These are phyloP conservation scores for Xiphophorus birchmanni DNA, from an alignment of 2,797 vertebrate genomes.

Conservation along the genomic window DNA sequence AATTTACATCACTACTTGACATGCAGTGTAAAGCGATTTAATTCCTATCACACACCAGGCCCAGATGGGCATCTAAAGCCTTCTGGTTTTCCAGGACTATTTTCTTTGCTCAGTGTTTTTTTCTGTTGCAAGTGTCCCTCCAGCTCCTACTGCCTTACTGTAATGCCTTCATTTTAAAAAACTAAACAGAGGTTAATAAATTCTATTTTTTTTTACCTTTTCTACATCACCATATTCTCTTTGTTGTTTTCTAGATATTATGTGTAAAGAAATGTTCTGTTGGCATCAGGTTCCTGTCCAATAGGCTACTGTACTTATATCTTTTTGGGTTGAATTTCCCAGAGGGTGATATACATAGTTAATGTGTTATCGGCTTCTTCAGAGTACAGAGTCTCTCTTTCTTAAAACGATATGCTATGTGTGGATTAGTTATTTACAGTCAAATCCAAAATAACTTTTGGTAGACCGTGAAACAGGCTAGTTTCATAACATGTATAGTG, in stretches of 20 bases:
- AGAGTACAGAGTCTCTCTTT: conserved; percentile 8
- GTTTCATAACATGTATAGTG: not conserved
- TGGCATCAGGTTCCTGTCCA: conserved; percentile 17
- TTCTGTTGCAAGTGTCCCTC: not conserved
- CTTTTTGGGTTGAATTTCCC: not conserved
- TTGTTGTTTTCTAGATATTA: not conserved
- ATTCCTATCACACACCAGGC: conserved; percentile 32
- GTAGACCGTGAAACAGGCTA: not conserved
- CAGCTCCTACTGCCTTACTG: not conserved
- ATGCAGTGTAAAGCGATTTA: conserved; percentile 25
- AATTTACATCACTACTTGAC: conserved; percentile 7
- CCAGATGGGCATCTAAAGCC: conserved; percentile 2
- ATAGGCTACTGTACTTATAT: not conserved
- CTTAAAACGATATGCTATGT: conserved; percentile 9
- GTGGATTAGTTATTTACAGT: not conserved
- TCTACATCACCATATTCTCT: not conserved
- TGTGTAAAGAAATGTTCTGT: not conserved
- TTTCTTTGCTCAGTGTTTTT: conserved; percentile 18
- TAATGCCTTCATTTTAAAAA: conserved; percentile 8
- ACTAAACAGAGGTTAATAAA: not conserved
- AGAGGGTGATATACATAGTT: not conserved
- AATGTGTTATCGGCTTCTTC: conserved; percentile 4
- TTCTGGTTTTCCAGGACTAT: conserved; percentile 22
- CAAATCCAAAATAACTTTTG: not conserved
- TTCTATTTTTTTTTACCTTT: not conserved